Evolutionary conservation across 2,888 invertebrate genomes (phyloP), one percentile per base, ranked within the genome.

Genomic region (Anthrax anthrax): DNA sequence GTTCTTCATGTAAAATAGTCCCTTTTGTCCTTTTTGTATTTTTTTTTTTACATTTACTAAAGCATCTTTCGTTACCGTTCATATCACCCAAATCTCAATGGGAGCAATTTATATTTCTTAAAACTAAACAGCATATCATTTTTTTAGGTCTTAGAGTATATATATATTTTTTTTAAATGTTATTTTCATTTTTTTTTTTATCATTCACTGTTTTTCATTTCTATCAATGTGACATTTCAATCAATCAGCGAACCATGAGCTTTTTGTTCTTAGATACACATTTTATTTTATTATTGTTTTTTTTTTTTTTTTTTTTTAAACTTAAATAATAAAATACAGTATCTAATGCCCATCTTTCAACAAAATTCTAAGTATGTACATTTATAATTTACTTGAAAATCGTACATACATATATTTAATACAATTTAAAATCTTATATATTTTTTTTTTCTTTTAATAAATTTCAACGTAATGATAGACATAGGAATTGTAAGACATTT

Each of bases 51-150:
- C n/a, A n/a, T n/a, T n/a, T n/a, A n/a, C n/a, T n/a, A 32, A 32
- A 32, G 3, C 8, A 12, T 32, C 13, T 32, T 12, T 23, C 8
- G 4, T 6, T 23, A 23, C 8, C 8, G 4, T 23, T 23, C 4
- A 6, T 8, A 23, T 23, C 23, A 23, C 23, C 23, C 29, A 32
- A 43, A 2, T 39, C 43, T 47, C 39, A 27, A 43, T 39, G 29
- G 23, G 39, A 40, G 50, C 46, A 49, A 51, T 51, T 51, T 51
- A 51, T 51, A 51, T 46, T 47, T 51, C 51, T 51, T 51, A 51
- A 51, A 46, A 49, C 49, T 50, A 50, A 52, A 52, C 40, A 47
- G 43, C 42, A 49, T 43, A 43, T 49, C 52, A 52, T 52, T 52
- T 52, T 52, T 50, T 50, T 17, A 27, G 37, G n/a, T 37, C 8